Conservation (phyloP, 30 jellyfish, hydroid and myxozoan species). For the Aurelia aurita complex sp. Pacific region DNA sequence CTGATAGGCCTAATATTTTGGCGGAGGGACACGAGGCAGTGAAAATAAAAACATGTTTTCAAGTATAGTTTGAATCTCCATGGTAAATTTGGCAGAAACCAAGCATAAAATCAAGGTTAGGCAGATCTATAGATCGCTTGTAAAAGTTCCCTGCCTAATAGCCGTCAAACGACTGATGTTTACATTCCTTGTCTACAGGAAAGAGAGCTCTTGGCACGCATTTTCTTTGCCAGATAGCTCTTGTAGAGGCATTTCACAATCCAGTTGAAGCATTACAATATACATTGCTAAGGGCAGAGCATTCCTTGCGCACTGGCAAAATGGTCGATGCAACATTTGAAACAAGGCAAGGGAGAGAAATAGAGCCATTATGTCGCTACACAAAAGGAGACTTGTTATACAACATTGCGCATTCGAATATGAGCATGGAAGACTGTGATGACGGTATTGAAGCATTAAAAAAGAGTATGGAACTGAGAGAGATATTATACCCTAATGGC, state of each 20-base stretch:
- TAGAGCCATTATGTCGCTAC: constrained; percentile 13
- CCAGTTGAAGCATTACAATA: constrained; percentile 24
- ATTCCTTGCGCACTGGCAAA: background rate
- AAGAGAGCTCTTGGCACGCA: constrained; percentile 13
- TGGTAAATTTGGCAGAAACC: too few relatives aligned
- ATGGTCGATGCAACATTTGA: background rate
- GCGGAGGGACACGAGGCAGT: too few relatives aligned
- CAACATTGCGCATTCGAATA: constrained; percentile 8
- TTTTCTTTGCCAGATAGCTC: constrained; percentile 24
- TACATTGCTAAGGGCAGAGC: constrained; percentile 31
- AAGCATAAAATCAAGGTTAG: too few relatives aligned
- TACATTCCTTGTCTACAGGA: constrained; percentile 3
- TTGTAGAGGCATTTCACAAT: constrained; percentile 30
- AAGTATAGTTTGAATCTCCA: too few relatives aligned
- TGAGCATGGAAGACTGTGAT: constrained; percentile 33
- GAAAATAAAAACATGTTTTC: too few relatives aligned
- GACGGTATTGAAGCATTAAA: constrained; percentile 13
- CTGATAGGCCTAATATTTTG: too few relatives aligned
- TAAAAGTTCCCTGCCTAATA: too few relatives aligned
- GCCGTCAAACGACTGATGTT: too few relatives aligned
- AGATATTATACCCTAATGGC: constrained; percentile 13
- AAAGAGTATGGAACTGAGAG: constrained; percentile 12
- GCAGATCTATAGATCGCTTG: too few relatives aligned
- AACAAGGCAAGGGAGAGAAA: background rate
- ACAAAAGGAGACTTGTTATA: constrained; percentile 28